Evolutionary conservation across 2,797 vertebrate genomes (phyloP), one percentile per base, ranked within the genome.

Genomic region (Anniella stebbinsi): DNA sequence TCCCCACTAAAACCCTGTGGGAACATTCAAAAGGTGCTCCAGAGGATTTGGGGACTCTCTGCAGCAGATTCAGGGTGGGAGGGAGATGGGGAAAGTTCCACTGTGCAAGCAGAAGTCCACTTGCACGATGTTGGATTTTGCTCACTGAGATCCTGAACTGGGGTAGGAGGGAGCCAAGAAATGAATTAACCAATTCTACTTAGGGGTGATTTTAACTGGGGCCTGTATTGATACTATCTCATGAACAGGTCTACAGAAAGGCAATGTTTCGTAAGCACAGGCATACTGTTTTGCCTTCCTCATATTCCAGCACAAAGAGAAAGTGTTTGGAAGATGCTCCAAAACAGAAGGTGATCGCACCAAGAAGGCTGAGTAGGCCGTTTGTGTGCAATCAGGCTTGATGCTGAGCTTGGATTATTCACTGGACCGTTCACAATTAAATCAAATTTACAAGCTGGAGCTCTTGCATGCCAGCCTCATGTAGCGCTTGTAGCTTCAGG

Each of bases 341-440:
- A 88, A 77, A 92, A 78, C 86, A 78, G 80, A 90, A 87, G 88
- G 88, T 67, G 73, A 89, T 83, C 28, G 25, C 66, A 88, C 78
- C 21, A 15, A 86, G 78, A 84, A 90, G 10, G 73, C 77, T 86
- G 69, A 78, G 45, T 75, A 80, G 81, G 48, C 48, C 23, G 33
- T 83, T 54, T 54, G 48, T 57, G 77, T 75, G 80, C 70, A 87
- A 21, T 84, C 80, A 87, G 92, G 93, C 94, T 95, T 95, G 90
- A 92, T 91, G 76, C 91, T 93, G 91, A 95, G 89, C 84, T 95
- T 95, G 94, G 93, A 95, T 95, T 96, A 92, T 93, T 93, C 95
- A 95, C 93, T 93, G 88, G 91, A 91, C 94, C 93, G 92, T 95
- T 95, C 95, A 95, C 94, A 95, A 95, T 96, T 94, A 95, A 95